Conservation (phyloP, 2,797 vertebrate genomes). For the Falco concolor region DNA sequence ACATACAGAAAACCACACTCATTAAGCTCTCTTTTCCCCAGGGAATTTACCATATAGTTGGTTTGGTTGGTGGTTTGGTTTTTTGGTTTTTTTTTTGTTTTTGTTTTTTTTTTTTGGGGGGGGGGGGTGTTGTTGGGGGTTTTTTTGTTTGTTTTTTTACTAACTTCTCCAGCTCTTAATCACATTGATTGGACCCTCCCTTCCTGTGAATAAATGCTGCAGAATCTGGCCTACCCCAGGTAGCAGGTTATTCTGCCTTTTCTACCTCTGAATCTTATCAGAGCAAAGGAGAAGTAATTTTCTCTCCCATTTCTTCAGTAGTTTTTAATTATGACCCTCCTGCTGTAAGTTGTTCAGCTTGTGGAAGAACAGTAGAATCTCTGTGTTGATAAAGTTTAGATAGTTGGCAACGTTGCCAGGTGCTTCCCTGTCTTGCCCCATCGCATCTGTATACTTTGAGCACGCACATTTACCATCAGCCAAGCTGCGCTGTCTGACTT, state of each 20-base stretch:
- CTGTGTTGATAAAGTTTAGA: neutral
- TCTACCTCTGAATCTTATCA: neutral
- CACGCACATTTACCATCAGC: neutral
- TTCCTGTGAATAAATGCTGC: neutral
- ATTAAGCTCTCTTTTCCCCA: neutral
- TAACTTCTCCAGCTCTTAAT: neutral
- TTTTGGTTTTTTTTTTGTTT: no score
- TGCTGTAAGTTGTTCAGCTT: neutral
- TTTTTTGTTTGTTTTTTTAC: neutral
- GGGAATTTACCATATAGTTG: neutral
- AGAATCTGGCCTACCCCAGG: neutral
- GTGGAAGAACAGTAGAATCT: neutral
- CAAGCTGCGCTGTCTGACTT: neutral
- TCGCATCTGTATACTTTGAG: neutral
- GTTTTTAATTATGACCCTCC: neutral
- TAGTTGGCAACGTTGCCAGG: neutral
- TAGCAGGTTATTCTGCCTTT: neutral
- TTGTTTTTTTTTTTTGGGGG: neutral
- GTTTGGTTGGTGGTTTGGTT: no score
- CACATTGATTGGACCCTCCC: neutral
- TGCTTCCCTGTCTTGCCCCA: neutral
- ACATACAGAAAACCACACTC: neutral
- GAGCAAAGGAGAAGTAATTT: neutral
- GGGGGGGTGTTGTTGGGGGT: no score
- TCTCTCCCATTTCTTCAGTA: neutral